phyloP scores from a whole-genome alignment of 2,113 vertebrate species.

The Mustelus asterias region DNA sequence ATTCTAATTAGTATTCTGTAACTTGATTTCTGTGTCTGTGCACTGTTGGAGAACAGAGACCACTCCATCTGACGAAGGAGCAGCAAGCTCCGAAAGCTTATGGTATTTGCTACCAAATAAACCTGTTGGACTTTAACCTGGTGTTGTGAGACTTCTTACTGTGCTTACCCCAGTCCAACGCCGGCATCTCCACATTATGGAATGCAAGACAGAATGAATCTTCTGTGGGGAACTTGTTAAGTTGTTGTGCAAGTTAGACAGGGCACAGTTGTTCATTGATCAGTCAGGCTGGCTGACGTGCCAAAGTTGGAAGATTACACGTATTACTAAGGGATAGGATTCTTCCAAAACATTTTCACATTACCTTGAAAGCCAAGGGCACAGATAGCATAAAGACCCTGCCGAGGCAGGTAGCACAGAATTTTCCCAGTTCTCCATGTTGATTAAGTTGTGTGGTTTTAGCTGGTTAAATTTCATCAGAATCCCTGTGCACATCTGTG shows the following conservation, averaged over 20 bases:
- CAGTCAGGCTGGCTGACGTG: background rate
- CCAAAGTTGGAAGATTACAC: background rate
- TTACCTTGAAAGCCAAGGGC: background rate
- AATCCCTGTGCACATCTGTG: background rate
- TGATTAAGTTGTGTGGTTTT: background rate
- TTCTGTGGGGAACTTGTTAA: no score
- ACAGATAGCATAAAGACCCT: background rate
- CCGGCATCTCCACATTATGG: no score
- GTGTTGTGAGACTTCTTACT: no score
- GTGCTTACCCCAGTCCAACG: no score
- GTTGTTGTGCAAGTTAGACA: background rate
- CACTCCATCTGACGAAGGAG: no score
- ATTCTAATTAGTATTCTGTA: no score
- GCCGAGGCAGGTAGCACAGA: background rate
- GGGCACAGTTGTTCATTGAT: background rate
- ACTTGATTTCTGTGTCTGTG: no score
- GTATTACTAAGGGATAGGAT: background rate
- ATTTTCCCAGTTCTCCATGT: background rate
- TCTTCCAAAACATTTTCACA: background rate
- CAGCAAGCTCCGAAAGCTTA: no score
- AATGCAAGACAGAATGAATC: no score
- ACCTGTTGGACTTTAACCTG: no score
- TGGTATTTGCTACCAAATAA: no score
- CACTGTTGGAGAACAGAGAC: no score
- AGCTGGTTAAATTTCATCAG: background rate